phyloP scores from a whole-genome alignment of 2,113 vertebrate genomes.

The Labrus mixtus region DNA sequence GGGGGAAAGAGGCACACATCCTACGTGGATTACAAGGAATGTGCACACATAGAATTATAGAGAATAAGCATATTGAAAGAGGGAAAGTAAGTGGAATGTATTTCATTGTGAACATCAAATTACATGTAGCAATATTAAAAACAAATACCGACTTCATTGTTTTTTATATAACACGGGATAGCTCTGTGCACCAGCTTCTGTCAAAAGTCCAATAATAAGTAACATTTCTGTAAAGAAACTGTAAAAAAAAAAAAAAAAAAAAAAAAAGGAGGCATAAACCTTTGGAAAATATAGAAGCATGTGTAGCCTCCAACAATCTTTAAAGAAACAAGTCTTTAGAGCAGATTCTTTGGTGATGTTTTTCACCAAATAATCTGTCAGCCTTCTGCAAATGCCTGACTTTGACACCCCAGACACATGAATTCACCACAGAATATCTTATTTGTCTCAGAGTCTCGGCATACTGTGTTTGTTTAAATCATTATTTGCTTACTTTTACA shows the following conservation, averaged over 20 bases:
- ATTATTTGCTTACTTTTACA: not conserved
- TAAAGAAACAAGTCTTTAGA: not conserved
- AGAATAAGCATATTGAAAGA: not conserved
- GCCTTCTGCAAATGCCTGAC: not conserved
- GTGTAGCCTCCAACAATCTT: not conserved
- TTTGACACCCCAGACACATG: conserved; percentile 19
- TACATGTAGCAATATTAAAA: not conserved
- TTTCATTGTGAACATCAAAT: not conserved
- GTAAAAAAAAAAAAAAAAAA: too few species aligned
- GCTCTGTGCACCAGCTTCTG: too few species aligned
- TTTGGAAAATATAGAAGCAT: not conserved
- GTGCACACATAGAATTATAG: not conserved
- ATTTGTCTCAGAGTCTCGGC: too few species aligned
- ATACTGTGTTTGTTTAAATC: too few species aligned
- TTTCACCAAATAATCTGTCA: not conserved
- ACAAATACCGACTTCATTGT: not conserved
- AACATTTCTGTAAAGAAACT: not conserved
- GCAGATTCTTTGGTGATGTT: too few species aligned
- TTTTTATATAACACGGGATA: too few species aligned
- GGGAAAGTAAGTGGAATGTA: not conserved
- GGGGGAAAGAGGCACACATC: conserved; percentile 9
- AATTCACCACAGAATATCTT: conserved; percentile 6
- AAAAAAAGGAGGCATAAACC: not conserved
- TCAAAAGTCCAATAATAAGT: not conserved
- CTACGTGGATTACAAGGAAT: not conserved